Evolutionary conservation across 1,140 invertebrate genomes (phyloP).

Genomic region (Spodoptera frugiperda): DNA sequence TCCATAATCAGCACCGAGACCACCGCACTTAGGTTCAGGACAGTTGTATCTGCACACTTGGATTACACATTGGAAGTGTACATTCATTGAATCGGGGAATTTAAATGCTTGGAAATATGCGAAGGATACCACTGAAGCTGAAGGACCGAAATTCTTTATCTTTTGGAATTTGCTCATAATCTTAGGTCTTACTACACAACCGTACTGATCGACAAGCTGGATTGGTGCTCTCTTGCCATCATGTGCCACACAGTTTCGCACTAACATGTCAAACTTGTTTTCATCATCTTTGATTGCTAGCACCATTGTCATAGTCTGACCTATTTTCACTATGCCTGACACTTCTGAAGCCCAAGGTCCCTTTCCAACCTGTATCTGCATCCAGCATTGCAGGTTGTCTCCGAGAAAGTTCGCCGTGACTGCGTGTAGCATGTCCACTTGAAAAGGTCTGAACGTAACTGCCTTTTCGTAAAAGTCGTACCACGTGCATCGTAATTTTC

Average conservation of each 20-base stretch:
- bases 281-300: slow-evolving; percentile 98
- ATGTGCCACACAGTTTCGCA: slow-evolving; percentile 97
- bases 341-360: slow-evolving; percentile 98
- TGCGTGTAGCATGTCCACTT: slow-evolving; percentile 97
- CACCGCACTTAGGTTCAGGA: slow-evolving; percentile 95
- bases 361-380: slow-evolving; percentile 98
- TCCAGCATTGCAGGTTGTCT: slow-evolving; percentile 98
- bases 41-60: slow-evolving; percentile 97
- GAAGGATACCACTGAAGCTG: slow-evolving; percentile 96
- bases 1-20: slow-evolving; percentile 90
- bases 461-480: slow-evolving; percentile 98
- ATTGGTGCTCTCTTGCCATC: slow-evolving; percentile 97
- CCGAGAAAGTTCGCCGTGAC: slow-evolving; percentile 97
- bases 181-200: slow-evolving; percentile 96
- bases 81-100: slow-evolving; percentile 98
- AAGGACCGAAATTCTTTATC: slow-evolving; percentile 97
- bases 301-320: slow-evolving; percentile 98
- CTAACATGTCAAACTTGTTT: slow-evolving; percentile 98
- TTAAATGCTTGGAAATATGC: slow-evolving; percentile 99
- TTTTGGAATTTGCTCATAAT: slow-evolving; percentile 98
- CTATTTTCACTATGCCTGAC: slow-evolving; percentile 97
- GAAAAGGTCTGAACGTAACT: slow-evolving; percentile 97
- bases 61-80: slow-evolving; percentile 98
- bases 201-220: slow-evolving; percentile 96
- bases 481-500: slow-evolving; percentile 96